phyloP scores from a whole-genome alignment of 1,140 invertebrate genomes.

The Pachyrhynchus sulphureomaculatus region DNA sequence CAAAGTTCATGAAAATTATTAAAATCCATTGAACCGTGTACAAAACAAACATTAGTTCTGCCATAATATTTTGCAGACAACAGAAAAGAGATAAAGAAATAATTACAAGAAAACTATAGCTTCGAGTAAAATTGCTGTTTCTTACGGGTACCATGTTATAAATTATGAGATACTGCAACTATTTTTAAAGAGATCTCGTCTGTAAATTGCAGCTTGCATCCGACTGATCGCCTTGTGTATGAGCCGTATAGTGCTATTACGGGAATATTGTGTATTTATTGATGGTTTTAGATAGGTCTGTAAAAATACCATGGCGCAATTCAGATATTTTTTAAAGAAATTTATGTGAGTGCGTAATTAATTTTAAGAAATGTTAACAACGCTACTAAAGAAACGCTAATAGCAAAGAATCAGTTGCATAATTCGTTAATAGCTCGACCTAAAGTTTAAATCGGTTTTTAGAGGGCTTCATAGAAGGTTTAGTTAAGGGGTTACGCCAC shows the following conservation, averaged over 20 bases:
- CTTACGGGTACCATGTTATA: conserved; percentile 4
- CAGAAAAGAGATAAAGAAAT: conserved; percentile 20
- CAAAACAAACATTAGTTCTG: conserved; percentile 1
- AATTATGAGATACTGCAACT: conserved; percentile 18
- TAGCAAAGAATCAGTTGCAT: no score
- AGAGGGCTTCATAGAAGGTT: no score
- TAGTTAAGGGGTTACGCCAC: no score
- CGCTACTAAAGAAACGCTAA: no score
- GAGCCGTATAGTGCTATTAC: conserved; percentile 4
- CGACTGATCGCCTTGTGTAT: background rate
- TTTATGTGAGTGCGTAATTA: no score
- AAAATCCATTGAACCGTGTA: no score
- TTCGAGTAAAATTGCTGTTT: background rate
- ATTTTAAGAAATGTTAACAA: no score
- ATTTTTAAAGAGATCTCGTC: conserved; percentile 12
- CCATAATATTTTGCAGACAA: conserved; percentile 4
- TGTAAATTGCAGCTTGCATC: conserved; percentile 12
- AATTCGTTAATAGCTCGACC: no score
- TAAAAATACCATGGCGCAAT: background rate
- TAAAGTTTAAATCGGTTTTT: no score
- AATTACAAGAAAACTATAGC: conserved; percentile 8
- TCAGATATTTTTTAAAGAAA: no score
- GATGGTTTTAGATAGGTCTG: conserved; percentile 10
- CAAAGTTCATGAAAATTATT: no score
- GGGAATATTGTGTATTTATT: conserved; percentile 14